Base-by-base conservation (phyloP, 2,888 invertebrate species). In the Geophilus truncorum region DNA sequence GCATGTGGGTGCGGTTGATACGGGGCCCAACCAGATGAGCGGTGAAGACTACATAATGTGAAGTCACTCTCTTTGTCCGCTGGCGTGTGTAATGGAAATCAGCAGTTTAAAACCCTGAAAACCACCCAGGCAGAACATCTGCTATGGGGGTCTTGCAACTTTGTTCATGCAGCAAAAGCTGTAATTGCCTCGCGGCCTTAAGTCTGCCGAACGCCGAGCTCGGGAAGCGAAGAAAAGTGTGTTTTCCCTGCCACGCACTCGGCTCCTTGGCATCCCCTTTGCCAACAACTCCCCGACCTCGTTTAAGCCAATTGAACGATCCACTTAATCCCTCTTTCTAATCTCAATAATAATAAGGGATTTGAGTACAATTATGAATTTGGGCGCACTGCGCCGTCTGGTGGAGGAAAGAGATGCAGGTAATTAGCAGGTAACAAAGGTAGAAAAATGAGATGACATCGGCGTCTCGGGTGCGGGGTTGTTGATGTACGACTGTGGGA, bases 81-180 rank as follows among this genome's bases (percentile, higher is more conserved):
- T 70, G 70, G 28, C 25, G 70, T 70, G 70, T 70, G 70, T 70
- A 70, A 70, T 70, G 70, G 70, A 70, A 70, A 70, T 28, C 70
- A 70, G 70, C 70, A 70, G 70, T 70, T 70, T 70, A 70, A 70
- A 70, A 70, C 70, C 70, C 23, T 25, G 28, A 70, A 70, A 70
- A 70, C 70, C 70, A 28, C 70, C 70, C 70, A 70, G 70, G 70
- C 70, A 70, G 70, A 70, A 70, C 70, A 70, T 70, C 70, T 25
- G 25, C 70, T 70, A 70, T 70, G 70, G 70, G 51, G 70, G 70
- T 70, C 70, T 70, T 28, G 70, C 70, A 70, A 70, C 70, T 70
- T 70, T 70, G 70, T 70, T 70, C 70, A 70, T 70, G 70, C 70
- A 70, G 70, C 70, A 70, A 70, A 70, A 70, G 70, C 70, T 28